Evolutionary conservation across 2,113 vertebrate species (phyloP), one percentile per base, ranked within the genome.

Genomic region (Phrynocephalus versicolor): DNA sequence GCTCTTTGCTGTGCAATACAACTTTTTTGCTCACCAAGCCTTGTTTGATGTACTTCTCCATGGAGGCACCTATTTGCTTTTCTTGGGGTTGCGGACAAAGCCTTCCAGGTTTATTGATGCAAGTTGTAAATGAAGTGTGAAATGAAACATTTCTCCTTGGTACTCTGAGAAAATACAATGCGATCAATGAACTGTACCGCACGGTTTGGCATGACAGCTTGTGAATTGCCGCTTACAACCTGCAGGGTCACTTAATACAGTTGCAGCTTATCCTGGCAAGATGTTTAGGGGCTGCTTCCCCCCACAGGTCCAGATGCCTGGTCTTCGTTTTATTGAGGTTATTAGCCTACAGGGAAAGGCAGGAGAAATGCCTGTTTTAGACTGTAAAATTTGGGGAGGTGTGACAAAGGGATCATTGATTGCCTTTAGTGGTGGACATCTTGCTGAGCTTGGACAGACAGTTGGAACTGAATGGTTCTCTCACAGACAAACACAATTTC

Each of bases 51-150:
- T 3, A 30, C 6, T 4, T 45, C 1, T 69, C 35, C 0, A 0
- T 67, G 77, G 80, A 64, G 1, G 6, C 45, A 72, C 82, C 21
- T n/a, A 8, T 67, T 30, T 75, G 5, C 58, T 89, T 88, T 67
- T 2, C 1, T 16, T 39, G 73, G 0, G 33, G 6, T 3, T 85
- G 65, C 85, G 13, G 25, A 67, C n/a, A 16, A 3, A 86, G 62
- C 33, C 2, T 69, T 0, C 75, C 5, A 67, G 1, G 6, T 0
- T 0, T 69, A 82, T 72, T 79, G 0, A 35, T 82, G 8, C 18
- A 90, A 92, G 37, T 4, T 74, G 4, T 80, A 89, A 83, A 75
- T 75, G 39, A 65, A 85, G 10, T 64, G 25, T 80, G 79, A 82
- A 81, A 89, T 77, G 1, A 77, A 85, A 90, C 18, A 0, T 0